These are phyloP conservation scores for Anthoscopus minutus DNA, from an alignment of 2,113 vertebrate species.

Conservation along the genomic window DNA sequence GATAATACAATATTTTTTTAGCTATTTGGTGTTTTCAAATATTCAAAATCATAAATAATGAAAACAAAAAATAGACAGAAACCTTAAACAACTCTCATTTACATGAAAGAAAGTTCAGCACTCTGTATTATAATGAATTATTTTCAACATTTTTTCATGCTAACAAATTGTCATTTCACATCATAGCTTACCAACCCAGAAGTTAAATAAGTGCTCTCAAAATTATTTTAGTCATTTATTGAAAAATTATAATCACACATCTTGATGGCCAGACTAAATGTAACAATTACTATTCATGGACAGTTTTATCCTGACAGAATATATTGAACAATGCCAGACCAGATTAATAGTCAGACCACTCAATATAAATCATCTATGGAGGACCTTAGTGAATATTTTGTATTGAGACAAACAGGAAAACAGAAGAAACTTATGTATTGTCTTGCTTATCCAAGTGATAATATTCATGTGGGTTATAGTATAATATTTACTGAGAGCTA, in stretches of 20 bases:
- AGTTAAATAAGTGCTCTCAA: background rate
- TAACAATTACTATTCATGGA: background rate
- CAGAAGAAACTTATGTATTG: background rate
- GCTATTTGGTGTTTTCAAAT: background rate
- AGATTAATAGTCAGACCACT: background rate
- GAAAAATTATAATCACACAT: background rate
- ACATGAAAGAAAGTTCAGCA: background rate
- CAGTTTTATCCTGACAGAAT: background rate
- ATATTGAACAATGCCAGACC: background rate
- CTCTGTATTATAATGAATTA: background rate
- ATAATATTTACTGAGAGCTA: background rate
- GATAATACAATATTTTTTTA: background rate
- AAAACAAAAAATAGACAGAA: background rate
- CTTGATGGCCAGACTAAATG: background rate
- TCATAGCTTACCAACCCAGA: background rate
- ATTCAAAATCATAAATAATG: background rate
- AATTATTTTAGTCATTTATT: background rate
- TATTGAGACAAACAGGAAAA: background rate
- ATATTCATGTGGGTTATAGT: background rate
- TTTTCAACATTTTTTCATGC: background rate
- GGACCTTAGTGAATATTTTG: background rate
- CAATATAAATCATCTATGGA: background rate
- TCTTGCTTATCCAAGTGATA: background rate
- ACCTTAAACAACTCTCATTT: background rate
- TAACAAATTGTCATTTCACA: background rate